phyloP scores from a whole-genome alignment of 1,140 invertebrate species.

The Camponotus floridanus region DNA sequence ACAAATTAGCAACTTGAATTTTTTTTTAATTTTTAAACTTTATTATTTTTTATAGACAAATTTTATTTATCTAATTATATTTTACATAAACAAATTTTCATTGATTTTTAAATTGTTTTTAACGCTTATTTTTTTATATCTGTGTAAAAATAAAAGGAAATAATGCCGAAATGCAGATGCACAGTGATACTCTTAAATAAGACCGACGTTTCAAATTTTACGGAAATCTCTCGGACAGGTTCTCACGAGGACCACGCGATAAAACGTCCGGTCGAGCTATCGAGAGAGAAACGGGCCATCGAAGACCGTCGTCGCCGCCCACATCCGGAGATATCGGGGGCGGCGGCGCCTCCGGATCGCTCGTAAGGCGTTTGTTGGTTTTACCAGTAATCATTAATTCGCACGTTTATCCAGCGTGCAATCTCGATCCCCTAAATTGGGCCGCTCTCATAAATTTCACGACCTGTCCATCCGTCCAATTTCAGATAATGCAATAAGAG shows the following conservation, averaged over 20 bases:
- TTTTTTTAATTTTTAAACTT: neutral
- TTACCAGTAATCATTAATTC: constrained; percentile 73
- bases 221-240: constrained; percentile 41
- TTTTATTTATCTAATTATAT: neutral
- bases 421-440: constrained; percentile 73
- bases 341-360: constrained; percentile 67
- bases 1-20: neutral
- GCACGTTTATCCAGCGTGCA: constrained; percentile 68
- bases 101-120: neutral
- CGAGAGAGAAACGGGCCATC: constrained; percentile 36
- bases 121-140: neutral
- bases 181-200: neutral
- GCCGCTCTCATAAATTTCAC: constrained; percentile 68
- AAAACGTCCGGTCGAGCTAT: constrained; percentile 66
- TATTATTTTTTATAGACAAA: neutral
- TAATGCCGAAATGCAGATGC: neutral
- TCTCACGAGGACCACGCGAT: constrained; percentile 71
- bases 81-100: neutral
- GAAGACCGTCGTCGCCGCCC: constrained; percentile 74
- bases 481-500: constrained; percentile 63
- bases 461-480: constrained; percentile 60
- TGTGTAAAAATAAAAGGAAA: neutral
- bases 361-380: constrained; percentile 71
- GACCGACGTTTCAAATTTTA: neutral
- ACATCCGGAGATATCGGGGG: constrained; percentile 75